These are phyloP conservation scores for Rousettus leschenaultii DNA, from an alignment of 2,113 vertebrate genomes.

Conservation along the genomic window DNA sequence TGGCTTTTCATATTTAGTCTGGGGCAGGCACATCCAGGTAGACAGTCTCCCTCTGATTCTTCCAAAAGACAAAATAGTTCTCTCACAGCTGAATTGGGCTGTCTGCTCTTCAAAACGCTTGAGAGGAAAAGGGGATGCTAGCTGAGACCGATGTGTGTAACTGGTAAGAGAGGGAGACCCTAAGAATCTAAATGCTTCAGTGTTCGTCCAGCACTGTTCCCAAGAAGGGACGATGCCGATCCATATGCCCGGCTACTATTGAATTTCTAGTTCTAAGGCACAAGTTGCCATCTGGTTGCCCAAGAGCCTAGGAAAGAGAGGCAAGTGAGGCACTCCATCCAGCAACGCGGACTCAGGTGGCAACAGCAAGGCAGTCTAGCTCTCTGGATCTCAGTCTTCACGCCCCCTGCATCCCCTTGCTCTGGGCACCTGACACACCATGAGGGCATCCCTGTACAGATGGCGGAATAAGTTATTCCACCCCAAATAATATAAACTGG, in stretches of 20 bases:
- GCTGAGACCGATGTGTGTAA: background rate
- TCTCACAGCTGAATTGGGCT: background rate
- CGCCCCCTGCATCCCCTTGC: background rate
- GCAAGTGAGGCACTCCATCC: background rate
- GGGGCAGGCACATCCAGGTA: background rate
- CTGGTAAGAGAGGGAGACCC: background rate
- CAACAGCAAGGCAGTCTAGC: background rate
- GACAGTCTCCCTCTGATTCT: background rate
- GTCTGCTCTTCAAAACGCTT: background rate
- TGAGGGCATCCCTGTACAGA: background rate
- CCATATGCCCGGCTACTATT: background rate
- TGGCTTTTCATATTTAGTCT: background rate
- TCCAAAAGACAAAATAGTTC: background rate
- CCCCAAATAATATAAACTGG: background rate
- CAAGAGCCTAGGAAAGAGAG: background rate
- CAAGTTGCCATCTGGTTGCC: background rate
- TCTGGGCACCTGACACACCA: background rate
- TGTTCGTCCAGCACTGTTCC: background rate
- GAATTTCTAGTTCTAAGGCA: background rate
- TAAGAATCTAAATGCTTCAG: background rate
- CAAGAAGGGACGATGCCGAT: background rate
- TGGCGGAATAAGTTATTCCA: background rate
- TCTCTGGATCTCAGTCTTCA: background rate
- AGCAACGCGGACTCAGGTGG: background rate
- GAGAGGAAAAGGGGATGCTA: background rate